Evolutionary conservation across 1,140 invertebrate species (phyloP), one percentile per base, ranked within the genome.

Genomic region (Ectropis grisescens): DNA sequence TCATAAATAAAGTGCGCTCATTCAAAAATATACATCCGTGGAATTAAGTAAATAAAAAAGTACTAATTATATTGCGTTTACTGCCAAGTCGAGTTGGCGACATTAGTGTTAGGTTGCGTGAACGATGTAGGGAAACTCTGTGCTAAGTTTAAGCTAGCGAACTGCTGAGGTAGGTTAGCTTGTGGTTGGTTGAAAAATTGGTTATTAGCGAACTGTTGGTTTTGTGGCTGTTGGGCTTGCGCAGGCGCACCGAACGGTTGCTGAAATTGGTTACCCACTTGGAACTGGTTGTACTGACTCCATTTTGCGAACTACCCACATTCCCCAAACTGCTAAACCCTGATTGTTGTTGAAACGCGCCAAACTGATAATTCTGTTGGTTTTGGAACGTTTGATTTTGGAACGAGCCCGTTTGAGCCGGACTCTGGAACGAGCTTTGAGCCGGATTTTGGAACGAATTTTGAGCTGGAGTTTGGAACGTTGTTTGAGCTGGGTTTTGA

Each of bases 51-150:
- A 19, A 19, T 8, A 19, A 4, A 19, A 19, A 19, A 4, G 3
- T 19, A 3, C 16, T 19, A 19, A 19, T 19, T 4, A 19, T 19
- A 19, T 19, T 19, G 8, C 5, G 10, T 30, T 37, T 75, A 80
- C 46, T 80, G 75, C 75, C 75, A 80, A 25, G 71, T 69, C 8
- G 59, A 44, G 38, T 71, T 80, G 34, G 70, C 62, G 22, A 78
- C 60, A 31, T 80, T 80, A 14, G 49, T 47, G 32, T 79, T 79
- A 5, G 50, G 66, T 13, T 58, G 57, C 29, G 49, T 31, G 35
- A 74, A 76, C 11, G 60, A 52, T 24, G 42, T 70, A 9, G 68
- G 59, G 28, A 80, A 80, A 47, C 33, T 57, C 39, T 80, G 75
- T 2, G 70, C 69, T 74, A 80, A 53, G 35, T 48, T 75, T 12